phyloP scores from a whole-genome alignment of 2,797 vertebrate species.

The Pelobates cultripes region DNA sequence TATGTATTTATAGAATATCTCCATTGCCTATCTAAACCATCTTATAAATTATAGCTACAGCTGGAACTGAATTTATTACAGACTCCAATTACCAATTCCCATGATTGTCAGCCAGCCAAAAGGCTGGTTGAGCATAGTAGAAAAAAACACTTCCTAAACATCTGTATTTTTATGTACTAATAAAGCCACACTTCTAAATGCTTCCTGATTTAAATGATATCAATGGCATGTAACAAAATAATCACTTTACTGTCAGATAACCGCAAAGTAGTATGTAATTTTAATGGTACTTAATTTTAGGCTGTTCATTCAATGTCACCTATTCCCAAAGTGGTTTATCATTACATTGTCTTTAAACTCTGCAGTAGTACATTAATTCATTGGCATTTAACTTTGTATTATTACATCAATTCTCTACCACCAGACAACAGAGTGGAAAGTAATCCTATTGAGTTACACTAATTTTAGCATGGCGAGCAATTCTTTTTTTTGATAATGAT shows the following conservation, averaged over 20 bases:
- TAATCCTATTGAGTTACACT: slow-evolving; percentile 40
- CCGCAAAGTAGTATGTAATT: slow-evolving; percentile 1
- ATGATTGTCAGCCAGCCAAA: too few relatives aligned
- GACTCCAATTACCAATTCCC: too few relatives aligned
- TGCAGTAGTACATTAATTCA: slow-evolving; percentile 22
- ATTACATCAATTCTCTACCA: slow-evolving; percentile 26
- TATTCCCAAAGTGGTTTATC: slow-evolving; percentile 28
- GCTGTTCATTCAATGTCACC: slow-evolving; percentile 45
- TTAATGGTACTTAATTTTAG: slow-evolving; percentile 17
- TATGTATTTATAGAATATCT: too few relatives aligned
- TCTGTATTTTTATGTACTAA: too few relatives aligned
- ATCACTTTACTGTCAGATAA: not conserved
- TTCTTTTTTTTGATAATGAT: slow-evolving; percentile 42
- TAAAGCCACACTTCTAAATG: too few relatives aligned
- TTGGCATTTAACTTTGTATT: slow-evolving; percentile 44
- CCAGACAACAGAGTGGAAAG: slow-evolving; percentile 42
- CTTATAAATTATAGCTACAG: too few relatives aligned
- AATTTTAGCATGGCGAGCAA: slow-evolving; percentile 46
- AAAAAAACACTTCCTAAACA: too few relatives aligned
- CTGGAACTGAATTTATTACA: too few relatives aligned
- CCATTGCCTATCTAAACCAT: too few relatives aligned
- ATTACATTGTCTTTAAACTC: slow-evolving; percentile 38
- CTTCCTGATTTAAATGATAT: not conserved
- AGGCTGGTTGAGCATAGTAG: too few relatives aligned
- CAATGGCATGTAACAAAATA: not conserved